These are phyloP conservation scores for Anolis carolinensis DNA, from an alignment of 2,113 vertebrate genomes.

Conservation along the genomic window DNA sequence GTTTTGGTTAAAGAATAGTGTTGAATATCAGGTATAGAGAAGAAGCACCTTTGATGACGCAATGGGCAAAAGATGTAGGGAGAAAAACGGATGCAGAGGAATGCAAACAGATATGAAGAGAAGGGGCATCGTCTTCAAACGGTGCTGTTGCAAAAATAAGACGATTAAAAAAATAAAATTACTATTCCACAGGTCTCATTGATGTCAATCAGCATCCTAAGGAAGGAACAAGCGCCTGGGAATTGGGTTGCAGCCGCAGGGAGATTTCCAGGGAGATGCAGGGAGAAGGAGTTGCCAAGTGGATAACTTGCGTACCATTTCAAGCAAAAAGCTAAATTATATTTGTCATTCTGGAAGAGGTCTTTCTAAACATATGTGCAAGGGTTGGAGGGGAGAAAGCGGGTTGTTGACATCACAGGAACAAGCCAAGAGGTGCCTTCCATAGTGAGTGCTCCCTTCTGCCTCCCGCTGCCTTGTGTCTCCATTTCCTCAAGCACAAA, in stretches of 20 bases:
- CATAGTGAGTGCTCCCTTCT: not conserved
- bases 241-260: rapidly evolving
- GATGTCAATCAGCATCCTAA: not conserved
- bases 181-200: not conserved
- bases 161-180: not conserved
- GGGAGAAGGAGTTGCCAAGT: not conserved
- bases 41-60: constrained; percentile 7
- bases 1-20: not conserved
- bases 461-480: not conserved
- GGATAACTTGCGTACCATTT: too few species aligned
- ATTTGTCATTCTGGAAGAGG: not conserved
- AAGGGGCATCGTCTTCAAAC: not conserved
- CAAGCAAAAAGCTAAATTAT: not conserved
- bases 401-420: not conserved
- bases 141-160: constrained; percentile 7
- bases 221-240: rapidly evolving
- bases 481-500: not conserved
- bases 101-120: not conserved
- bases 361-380: not conserved
- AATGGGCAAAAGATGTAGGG: constrained; percentile 29
- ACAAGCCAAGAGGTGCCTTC: not conserved
- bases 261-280: not conserved
- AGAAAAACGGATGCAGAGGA: constrained; percentile 9
- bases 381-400: not conserved
- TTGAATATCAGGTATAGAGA: not conserved